Evolutionary conservation across 1,140 invertebrate genomes (phyloP).

Genomic region (Plectrocnemia conspersa): DNA sequence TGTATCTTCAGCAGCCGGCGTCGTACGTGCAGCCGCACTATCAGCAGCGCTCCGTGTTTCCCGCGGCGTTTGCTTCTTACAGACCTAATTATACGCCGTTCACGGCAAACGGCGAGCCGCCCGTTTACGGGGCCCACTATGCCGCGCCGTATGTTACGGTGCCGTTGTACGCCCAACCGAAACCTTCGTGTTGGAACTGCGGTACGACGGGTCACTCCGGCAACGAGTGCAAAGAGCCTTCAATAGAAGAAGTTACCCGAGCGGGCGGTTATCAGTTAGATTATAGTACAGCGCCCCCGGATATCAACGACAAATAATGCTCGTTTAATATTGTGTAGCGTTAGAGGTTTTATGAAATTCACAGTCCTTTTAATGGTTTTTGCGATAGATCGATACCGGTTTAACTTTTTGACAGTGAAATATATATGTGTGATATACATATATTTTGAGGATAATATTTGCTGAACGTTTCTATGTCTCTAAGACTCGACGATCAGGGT

Average conservation of each 20-base stretch:
- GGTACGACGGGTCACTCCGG: slow-evolving; percentile 72
- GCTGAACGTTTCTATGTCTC: slow-evolving; percentile 28
- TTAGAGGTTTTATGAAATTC: slow-evolving; percentile 14
- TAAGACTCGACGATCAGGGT: slow-evolving; percentile 33
- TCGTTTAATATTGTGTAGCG: slow-evolving; percentile 9
- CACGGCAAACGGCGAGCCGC: slow-evolving; percentile 29
- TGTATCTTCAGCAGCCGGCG: slow-evolving; percentile 49
- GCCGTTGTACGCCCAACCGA: slow-evolving; percentile 52
- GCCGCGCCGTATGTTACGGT: slow-evolving; percentile 45
- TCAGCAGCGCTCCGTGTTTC: slow-evolving; percentile 43
- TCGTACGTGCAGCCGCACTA: slow-evolving; percentile 47
- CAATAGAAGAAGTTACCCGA: slow-evolving; percentile 81
- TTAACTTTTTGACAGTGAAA: slow-evolving; percentile 10
- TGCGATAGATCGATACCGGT: neutral
- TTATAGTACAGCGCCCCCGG: slow-evolving; percentile 50
- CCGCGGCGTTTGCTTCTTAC: slow-evolving; percentile 28
- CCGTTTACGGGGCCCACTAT: slow-evolving; percentile 34
- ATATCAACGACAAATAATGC: slow-evolving; percentile 45
- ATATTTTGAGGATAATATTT: slow-evolving; percentile 22
- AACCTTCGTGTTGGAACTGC: slow-evolving; percentile 67
- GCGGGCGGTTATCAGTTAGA: slow-evolving; percentile 60
- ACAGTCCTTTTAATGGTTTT: slow-evolving; percentile 7
- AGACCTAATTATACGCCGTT: slow-evolving; percentile 33
- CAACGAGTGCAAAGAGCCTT: slow-evolving; percentile 76
- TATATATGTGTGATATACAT: slow-evolving; percentile 9